Base-by-base conservation (phyloP, 2,888 invertebrate genomes). In the Platycheirus rosarum region DNA sequence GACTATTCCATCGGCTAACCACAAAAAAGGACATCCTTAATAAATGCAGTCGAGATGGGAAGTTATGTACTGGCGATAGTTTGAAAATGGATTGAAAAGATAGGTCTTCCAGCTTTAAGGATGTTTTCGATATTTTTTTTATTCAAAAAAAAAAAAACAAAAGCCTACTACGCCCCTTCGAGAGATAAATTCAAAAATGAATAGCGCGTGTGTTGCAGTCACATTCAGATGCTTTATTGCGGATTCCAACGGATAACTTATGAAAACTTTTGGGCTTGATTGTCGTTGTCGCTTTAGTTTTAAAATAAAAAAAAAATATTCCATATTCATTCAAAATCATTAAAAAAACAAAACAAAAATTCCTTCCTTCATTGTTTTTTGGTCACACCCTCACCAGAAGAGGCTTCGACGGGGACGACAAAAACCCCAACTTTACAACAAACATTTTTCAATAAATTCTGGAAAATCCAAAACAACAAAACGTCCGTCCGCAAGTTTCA, bases 391-490 rank as follows among this genome's bases (percentile, higher is more conserved):
- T 7, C 8, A 26, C 6, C 6, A 6, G 3, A 2, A 26, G 26
- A 4, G 14, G 7, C 29, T 16, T 26, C 16, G 63, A 11, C 42
- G 35, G 20, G 37, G 9, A 13, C 9, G 13, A 18, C 35, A 8
- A 8, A 7, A 32, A 32, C 7, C 29, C 9, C 42, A 74, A 79
- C 74, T 74, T 69, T 69, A 48, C 75, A 70, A 16, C 55, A 70
- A 76, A 62, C 40, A 76, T 71, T 80, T 80, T 80, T 76, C 80
- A 70, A 80, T 80, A 80, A 80, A 80, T 80, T 75, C 42, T 70
- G 70, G 16, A 75, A 80, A 75, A 75, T 53, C 71, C 66, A 46
- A 70, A 80, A 75, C 65, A 62, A 35, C 66, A 42, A 71, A 80
- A 62, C 70, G 76, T 66, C 76, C 70, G n/a, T n/a, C n/a, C n/a